A percentile compares a stretch with the other conserved stretches of the same genome.
phyloP scores from a whole-genome alignment of 1,140 invertebrate genomes.

The Drosophila pseudoananassae region DNA sequence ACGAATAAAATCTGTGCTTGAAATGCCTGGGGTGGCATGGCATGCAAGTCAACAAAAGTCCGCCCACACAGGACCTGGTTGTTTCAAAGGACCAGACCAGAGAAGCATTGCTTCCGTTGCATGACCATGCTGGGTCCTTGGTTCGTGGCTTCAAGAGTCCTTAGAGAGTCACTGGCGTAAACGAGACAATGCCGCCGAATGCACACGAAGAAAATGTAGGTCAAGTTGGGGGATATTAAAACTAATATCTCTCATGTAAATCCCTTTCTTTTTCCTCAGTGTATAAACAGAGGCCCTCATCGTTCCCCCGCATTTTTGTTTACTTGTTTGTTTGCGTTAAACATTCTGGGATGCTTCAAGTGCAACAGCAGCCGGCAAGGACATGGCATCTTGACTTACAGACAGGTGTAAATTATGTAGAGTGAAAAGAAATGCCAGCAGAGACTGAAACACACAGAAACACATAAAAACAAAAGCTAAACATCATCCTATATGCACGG shows the following conservation, averaged over 20 bases:
- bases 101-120: slow-evolving; percentile 50
- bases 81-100: slow-evolving; percentile 15
- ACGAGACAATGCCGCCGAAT: slow-evolving; percentile 59
- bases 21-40: slow-evolving; percentile 42
- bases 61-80: slow-evolving; percentile 35
- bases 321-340: slow-evolving; percentile 69
- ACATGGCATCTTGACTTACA: slow-evolving; percentile 64
- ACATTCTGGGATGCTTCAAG: slow-evolving; percentile 60
- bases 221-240: neutral
- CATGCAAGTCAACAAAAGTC: slow-evolving; percentile 18
- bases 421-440: slow-evolving; percentile 60
- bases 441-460: slow-evolving; percentile 13
- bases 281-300: slow-evolving; percentile 14
- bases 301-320: slow-evolving; percentile 43
- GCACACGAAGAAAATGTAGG: slow-evolving; percentile 6
- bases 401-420: slow-evolving; percentile 75
- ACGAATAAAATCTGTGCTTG: slow-evolving; percentile 28
- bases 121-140: slow-evolving; percentile 21
- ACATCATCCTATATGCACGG: slow-evolving; percentile 13
- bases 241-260: neutral
- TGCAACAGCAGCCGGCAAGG: slow-evolving; percentile 58
- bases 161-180: slow-evolving; percentile 76
- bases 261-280: neutral
- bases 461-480: slow-evolving; percentile 18
- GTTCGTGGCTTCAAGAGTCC: slow-evolving; percentile 50